Base-by-base conservation (phyloP, 1,140 invertebrate genomes). In the Heliconius nattereri region DNA sequence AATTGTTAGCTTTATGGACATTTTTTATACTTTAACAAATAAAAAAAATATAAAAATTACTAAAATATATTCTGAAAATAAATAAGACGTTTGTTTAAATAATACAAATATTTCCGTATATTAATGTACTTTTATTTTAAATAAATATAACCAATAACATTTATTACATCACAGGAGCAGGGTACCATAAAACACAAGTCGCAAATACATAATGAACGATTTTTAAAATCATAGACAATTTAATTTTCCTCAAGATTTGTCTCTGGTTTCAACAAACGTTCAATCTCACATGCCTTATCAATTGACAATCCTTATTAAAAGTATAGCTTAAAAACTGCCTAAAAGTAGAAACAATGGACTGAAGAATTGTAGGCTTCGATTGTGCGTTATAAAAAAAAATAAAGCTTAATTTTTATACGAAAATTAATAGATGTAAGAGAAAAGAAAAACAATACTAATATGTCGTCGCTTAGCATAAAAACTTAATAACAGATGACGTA, bases 131-230 rank as follows among this genome's bases (percentile, higher is more conserved):
- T 93, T 93, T 93, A 90, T 92, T 94, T 94, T 90, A 93, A 94
- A 92, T 92, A 93, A 94, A 93, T 94, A 94, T 94, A 94, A 94
- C 92, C 92, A 91, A 94, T 94, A 94, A 94, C 92, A 94, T 94
- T 93, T 93, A 93, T 93, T 94, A 94, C 90, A 94, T 94, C 92
- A 94, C 92, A 94, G 92, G 92, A 94, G 92, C 86, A 89, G 92
- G 92, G 92, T 93, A 94, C 90, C 87, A 89, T 92, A 90, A 91
- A 93, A 93, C 92, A 92, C 89, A 93, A 93, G 84, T 86, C 82
- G 84, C 86, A 84, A 88, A 86, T 86, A 86, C 85, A 85, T 83
- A 78, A 72, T 32, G 79, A 81, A 72, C 79, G 73, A 52, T 60
- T 23, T 37, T 76, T 75, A 75, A 73, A 78, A 85, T 71, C 79